Conservation (phyloP, 2,113 vertebrate genomes). For the Toxostoma redivivum region DNA sequence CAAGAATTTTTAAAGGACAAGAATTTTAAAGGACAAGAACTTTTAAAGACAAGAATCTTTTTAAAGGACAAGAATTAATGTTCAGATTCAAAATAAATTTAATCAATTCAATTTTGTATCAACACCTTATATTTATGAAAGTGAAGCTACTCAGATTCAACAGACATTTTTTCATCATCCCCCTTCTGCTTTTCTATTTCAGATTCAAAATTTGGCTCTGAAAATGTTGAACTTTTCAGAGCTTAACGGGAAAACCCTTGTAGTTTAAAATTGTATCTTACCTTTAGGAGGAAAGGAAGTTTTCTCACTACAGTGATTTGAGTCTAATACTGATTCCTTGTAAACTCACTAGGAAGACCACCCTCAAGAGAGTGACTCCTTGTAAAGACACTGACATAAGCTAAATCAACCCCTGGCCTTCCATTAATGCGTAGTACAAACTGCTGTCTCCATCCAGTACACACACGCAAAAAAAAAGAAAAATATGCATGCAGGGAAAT, state of each 20-base stretch:
- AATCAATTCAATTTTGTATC: neutral
- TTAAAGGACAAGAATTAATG: neutral
- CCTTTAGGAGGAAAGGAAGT: neutral
- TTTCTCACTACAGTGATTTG: neutral
- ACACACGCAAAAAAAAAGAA: neutral
- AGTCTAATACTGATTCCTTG: neutral
- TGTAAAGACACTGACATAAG: neutral
- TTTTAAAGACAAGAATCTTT: neutral
- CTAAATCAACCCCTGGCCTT: neutral
- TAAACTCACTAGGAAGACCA: neutral
- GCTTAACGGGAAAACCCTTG: neutral
- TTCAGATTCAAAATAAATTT: neutral
- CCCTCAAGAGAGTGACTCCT: neutral
- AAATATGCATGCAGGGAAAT: neutral
- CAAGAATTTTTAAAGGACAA: neutral
- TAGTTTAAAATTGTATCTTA: neutral
- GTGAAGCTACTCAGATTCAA: neutral
- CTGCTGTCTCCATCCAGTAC: neutral
- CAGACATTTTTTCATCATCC: neutral
- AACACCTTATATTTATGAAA: neutral
- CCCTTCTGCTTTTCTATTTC: neutral
- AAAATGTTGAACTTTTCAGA: neutral
- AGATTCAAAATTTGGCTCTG: neutral
- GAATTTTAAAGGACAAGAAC: neutral
- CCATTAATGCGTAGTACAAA: neutral